Conservation (phyloP, 2,797 vertebrate species). For the Pseudochirops cupreus region DNA sequence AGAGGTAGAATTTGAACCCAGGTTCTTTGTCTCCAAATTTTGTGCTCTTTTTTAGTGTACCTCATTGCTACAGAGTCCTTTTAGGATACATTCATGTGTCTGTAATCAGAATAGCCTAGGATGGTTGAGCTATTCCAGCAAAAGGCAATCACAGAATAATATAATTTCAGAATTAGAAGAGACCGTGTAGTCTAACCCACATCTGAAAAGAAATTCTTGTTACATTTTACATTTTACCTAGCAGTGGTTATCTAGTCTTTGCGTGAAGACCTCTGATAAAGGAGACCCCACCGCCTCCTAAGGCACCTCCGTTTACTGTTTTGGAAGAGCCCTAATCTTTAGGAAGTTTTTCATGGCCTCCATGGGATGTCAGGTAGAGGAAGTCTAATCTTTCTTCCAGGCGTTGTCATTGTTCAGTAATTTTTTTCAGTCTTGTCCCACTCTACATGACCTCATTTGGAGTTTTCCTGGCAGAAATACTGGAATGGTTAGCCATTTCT, state of each 20-base stretch:
- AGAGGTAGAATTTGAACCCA: not conserved
- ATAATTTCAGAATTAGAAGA: not conserved
- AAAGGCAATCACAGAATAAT: not conserved
- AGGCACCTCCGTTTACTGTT: not conserved
- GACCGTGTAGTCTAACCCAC: not conserved
- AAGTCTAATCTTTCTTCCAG: not conserved
- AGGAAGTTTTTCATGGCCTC: not conserved
- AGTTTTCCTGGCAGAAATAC: not conserved
- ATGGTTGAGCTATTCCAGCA: not conserved
- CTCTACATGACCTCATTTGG: not conserved
- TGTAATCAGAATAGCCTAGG: not conserved
- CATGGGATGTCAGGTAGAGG: not conserved
- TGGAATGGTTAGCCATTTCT: not conserved
- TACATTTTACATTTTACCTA: not conserved
- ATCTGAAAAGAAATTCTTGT: not conserved
- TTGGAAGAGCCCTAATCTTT: not conserved
- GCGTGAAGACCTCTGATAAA: not conserved
- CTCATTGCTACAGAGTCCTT: not conserved
- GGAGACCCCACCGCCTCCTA: not conserved
- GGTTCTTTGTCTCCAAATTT: not conserved
- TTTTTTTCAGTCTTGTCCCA: not conserved
- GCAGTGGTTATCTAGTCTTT: not conserved
- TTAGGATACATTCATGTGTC: too few relatives aligned
- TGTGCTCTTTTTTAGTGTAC: not conserved
- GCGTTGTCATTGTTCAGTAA: accelerated